Base-by-base conservation (phyloP, 2,888 invertebrate species). In the Tiliacea aurago region DNA sequence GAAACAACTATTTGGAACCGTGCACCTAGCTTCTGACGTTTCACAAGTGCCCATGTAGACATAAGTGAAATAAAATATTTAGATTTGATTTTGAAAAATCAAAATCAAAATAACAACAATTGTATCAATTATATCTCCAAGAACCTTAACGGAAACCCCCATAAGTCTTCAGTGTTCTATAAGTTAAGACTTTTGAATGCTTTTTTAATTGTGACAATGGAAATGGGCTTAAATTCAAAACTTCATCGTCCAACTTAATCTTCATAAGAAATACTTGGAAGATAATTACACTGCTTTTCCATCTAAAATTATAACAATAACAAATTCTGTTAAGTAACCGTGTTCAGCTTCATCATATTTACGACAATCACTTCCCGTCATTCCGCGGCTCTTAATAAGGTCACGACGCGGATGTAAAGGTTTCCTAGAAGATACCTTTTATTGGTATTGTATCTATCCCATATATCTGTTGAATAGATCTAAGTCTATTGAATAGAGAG, bases 281-380 rank as follows among this genome's bases (percentile, higher is more conserved):
- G n/a, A 37, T 49, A 18, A 68, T 37, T 56, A 41, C 47, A 61
- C 45, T 10, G 41, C 10, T 49, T 58, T 65, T 53, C 47, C 53
- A 65, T 62, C 11, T 41, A 56, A 67, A 74, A 58, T 53, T 59
- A 63, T 37, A 83, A 74, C 73, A 78, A 66, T 67, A 83, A 72
- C 51, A 75, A 76, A 83, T 86, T 88, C 81, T 84, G 85, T 86
- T 78, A 85, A 84, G 87, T 89, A 89, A 90, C 84, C 85, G 87
- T 83, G 82, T 86, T 84, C 84, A 87, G 80, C 84, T 90, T 86
- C 90, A 90, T 90, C 88, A 90, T 88, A 90, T 91, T 91, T 90
- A 91, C 88, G 87, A 91, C 86, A 90, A 91, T 92, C 91, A 91
- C 89, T 93, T 92, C 92, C 92, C 87, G 91, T 87, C 89, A 87